Evolutionary conservation across 1,140 invertebrate genomes (phyloP).

Genomic region (Listronotus bonariensis): DNA sequence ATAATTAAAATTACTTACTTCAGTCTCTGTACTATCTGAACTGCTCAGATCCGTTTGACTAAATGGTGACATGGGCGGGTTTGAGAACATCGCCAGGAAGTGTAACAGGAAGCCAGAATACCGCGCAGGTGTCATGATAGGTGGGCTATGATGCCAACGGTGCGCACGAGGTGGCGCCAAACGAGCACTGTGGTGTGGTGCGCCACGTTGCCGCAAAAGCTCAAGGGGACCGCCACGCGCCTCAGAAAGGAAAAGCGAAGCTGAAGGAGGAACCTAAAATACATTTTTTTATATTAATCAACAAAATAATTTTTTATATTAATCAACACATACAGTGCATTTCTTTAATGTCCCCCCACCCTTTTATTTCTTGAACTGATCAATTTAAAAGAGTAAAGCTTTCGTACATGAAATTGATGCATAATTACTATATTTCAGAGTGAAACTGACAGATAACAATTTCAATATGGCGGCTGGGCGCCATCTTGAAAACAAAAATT

Average conservation of each 20-base stretch:
- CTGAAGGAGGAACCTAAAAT: slow-evolving; percentile 53
- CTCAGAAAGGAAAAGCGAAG: slow-evolving; percentile 62
- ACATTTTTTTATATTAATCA: no score
- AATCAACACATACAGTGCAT: no score
- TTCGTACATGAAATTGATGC: no score
- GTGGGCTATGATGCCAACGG: slow-evolving; percentile 62
- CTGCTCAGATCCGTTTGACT: slow-evolving; percentile 71
- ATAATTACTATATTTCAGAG: no score
- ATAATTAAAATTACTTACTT: no score
- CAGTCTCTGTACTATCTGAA: slow-evolving; percentile 80
- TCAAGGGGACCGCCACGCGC: slow-evolving; percentile 50
- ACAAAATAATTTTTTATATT: no score
- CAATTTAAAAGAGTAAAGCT: no score
- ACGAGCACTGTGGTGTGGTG: slow-evolving; percentile 49
- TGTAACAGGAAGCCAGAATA: slow-evolving; percentile 76
- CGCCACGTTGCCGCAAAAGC: slow-evolving; percentile 44
- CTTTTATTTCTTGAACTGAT: no score
- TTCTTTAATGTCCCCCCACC: no score
- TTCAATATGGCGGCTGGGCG: no score
- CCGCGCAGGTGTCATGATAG: slow-evolving; percentile 61
- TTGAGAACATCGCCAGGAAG: slow-evolving; percentile 88
- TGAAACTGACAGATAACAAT: no score
- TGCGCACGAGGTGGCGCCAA: slow-evolving; percentile 57
- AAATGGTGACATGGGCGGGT: slow-evolving; percentile 80
- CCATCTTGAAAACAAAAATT: no score